Conservation (phyloP, 1,140 invertebrate genomes). For the Rhagoletis zephyria region DNA sequence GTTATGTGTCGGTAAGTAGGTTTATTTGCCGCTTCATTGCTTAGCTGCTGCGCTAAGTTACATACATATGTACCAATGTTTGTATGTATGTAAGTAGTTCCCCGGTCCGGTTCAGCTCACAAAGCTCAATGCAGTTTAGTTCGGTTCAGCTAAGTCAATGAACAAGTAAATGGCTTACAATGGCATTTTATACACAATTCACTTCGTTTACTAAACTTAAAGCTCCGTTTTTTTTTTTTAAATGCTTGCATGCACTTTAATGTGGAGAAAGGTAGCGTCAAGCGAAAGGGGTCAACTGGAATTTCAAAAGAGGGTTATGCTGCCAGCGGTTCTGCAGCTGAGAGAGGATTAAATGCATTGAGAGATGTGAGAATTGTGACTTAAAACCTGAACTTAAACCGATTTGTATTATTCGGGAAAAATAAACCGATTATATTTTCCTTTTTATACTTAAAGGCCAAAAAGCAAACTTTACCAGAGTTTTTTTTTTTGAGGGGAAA, state of each 20-base stretch:
- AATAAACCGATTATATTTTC: no score
- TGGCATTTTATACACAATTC: not conserved
- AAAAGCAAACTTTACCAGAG: no score
- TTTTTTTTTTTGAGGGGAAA: no score
- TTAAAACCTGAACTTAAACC: no score
- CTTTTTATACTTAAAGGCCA: no score
- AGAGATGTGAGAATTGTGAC: no score
- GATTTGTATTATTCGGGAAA: no score
- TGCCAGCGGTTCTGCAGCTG: no score
- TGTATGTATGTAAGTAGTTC: no score
- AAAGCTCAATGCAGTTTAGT: not conserved
- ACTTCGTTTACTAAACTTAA: not conserved
- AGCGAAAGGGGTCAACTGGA: not conserved
- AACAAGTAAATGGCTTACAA: slow-evolving; percentile 3
- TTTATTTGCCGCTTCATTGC: slow-evolving; percentile 49
- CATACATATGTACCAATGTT: not conserved
- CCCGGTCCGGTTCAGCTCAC: no score
- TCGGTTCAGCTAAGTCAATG: not conserved
- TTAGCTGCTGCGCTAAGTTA: slow-evolving; percentile 5
- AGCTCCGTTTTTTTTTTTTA: not conserved
- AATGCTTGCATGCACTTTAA: not conserved
- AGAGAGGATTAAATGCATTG: no score
- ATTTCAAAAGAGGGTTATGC: not conserved
- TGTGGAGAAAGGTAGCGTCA: not conserved
- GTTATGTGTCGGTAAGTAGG: slow-evolving; percentile 38